Evolutionary conservation across 2,888 invertebrate genomes (phyloP), one percentile per base, ranked within the genome.

Genomic region (Autographa gamma): DNA sequence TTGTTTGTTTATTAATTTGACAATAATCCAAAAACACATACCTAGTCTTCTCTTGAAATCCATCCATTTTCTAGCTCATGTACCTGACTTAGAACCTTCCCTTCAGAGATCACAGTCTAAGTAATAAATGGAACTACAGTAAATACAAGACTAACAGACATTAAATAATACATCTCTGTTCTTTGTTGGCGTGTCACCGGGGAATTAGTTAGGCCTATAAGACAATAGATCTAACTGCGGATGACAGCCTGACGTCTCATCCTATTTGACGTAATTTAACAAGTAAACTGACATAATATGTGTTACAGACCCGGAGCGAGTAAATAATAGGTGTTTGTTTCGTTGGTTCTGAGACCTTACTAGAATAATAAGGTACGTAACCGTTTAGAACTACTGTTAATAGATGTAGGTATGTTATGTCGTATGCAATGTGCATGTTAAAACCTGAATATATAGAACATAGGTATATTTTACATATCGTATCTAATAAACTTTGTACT

Each of bases 221-320:
- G 60, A 77, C 79, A 77, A 77, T 78, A 71, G 65, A 56, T 56
- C 11, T 25, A 71, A 75, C 75, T 77, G 79, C 67, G 63, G 38
- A 18, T 77, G 77, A 77, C 77, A 79, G 48, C 18, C 58, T 66
- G 58, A 74, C 19, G 71, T 78, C 34, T 65, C 38, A n/a, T 63
- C 63, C 63, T 63, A 43, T 65, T 66, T 38, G 71, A 77, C 54
- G 71, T 59, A 66, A 56, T 75, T 75, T 71, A 63, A 65, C 71
- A 41, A n/a, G 58, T 54, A 63, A 60, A 66, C 65, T 74, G 64
- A 74, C 75, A 71, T 38, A 31, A 52, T 18, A 58, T 41, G 38
- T 77, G 66, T 75, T 78, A 31, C 58, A 43, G 63, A 70, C 41
- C 34, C 32, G 60, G 25, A 60, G 52, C 41, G 32, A 54, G 52